Evolutionary conservation across 35 echinoderm and acorn worm species (phyloP), one percentile per base, ranked within the genome.

Genomic region (Apostichopus californicus): DNA sequence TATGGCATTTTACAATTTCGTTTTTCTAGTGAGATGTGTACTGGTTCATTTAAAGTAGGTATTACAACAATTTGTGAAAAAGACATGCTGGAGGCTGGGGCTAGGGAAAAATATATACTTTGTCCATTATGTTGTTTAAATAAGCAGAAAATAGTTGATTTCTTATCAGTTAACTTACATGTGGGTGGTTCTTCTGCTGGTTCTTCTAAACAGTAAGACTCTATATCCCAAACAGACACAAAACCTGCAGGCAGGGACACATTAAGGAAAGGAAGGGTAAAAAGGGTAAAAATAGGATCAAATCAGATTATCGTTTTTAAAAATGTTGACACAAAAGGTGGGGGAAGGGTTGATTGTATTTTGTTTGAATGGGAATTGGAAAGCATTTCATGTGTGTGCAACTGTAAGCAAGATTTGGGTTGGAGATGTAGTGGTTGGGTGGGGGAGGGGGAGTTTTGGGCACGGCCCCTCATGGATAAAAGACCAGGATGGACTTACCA

Each of bases 211-310:
- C 95, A 96, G 82, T 99, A 99, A 1, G 87, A 86, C 25, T 96
- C 95, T 72, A 96, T 90, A 57, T 99, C 93, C 95, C 95, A 99
- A 1, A 90, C 93, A 56, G 93, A 93, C 9, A 99, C 87, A 90
- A 93, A 99, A 85, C 97, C 97, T 99, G 79, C 0, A n/a, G 28
- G 12, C 1, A 85, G 15, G 14, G 10, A 15, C 0, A 24, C 17
- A 83, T 20, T 55, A 55, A 83, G 13, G 34, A 46, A 46, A 46
- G 3, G 34, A 46, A 34, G 28, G 28, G 28, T n/a, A n/a, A n/a
- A n/a, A 5, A 89, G n/a, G 17, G n/a, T 18, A 75, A 24, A 68
- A 68, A 68, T 68, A 10, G 18, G 34, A 68, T 68, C 11, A 68
- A 17, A 68, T 68, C 18, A 4, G 18, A 11, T 68, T 11, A 68